phyloP scores from a whole-genome alignment of 2,888 invertebrate species.

The Archaeoteleia sp. region DNA sequence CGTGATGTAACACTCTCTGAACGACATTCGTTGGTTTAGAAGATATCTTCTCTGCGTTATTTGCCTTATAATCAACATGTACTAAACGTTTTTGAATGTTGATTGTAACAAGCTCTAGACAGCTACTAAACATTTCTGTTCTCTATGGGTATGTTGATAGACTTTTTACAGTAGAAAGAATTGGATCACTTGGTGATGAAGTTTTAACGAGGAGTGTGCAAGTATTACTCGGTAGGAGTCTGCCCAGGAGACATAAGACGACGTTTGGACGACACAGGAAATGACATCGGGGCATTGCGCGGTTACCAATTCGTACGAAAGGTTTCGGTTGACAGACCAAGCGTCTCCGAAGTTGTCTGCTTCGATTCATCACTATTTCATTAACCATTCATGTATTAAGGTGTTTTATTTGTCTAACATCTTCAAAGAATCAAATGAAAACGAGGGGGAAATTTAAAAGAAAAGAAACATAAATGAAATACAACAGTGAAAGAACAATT shows the following conservation, averaged over 20 bases:
- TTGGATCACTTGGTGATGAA: conserved; percentile 1
- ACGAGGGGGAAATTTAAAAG: too few relatives aligned
- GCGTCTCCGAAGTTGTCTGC: conserved; percentile 62
- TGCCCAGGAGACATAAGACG: conserved; percentile 19
- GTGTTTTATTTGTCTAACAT: too few relatives aligned
- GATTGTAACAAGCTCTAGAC: neutral
- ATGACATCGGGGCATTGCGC: conserved; percentile 69
- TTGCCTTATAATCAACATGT: too few relatives aligned
- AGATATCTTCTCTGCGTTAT: too few relatives aligned
- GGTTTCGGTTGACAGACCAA: conserved; percentile 72
- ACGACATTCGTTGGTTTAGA: too few relatives aligned
- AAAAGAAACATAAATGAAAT: too few relatives aligned
- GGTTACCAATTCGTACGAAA: conserved; percentile 63
- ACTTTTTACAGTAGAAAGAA: neutral
- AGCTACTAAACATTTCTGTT: too few relatives aligned
- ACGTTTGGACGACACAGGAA: conserved; percentile 61
- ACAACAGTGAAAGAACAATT: too few relatives aligned
- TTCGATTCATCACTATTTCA: conserved; percentile 54
- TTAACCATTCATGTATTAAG: conserved; percentile 48
- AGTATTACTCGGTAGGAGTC: conserved; percentile 30
- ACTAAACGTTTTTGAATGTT: too few relatives aligned
- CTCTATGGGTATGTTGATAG: too few relatives aligned
- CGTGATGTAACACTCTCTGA: too few relatives aligned
- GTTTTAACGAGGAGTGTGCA: conserved; percentile 12
- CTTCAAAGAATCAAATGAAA: too few relatives aligned